phyloP scores from a whole-genome alignment of 2,797 vertebrate genomes.

The Poeciliopsis presidionis region DNA sequence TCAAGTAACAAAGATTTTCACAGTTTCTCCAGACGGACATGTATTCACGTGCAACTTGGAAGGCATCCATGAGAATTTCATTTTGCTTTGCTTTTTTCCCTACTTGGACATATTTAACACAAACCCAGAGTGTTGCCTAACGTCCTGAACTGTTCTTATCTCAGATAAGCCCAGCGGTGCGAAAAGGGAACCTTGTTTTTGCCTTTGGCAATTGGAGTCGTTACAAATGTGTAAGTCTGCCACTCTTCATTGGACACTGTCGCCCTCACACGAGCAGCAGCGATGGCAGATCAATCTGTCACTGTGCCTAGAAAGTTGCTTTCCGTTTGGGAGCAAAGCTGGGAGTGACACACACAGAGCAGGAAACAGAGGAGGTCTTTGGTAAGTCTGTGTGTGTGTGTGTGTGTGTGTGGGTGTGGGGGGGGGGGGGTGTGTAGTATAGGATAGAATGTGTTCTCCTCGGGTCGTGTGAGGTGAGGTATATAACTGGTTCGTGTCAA shows the following conservation, averaged over 20 bases:
- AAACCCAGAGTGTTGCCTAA: not conserved
- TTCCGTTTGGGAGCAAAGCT: conserved; percentile 17
- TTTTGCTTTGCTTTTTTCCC: not conserved
- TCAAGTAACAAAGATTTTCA: conserved; percentile 1
- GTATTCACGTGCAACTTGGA: conserved; percentile 1
- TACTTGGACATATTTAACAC: not conserved
- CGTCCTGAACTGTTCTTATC: conserved; percentile 27
- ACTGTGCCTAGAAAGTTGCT: conserved; percentile 10
- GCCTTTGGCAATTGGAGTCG: conserved; percentile 26
- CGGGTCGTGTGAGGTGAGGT: conserved; percentile 27
- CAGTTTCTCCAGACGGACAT: not conserved
- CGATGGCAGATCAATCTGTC: conserved; percentile 46
- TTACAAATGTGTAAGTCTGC: conserved; percentile 25
- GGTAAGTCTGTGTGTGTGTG: not conserved
- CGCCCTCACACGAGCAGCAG: conserved; percentile 26
- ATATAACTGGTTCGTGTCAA: conserved; percentile 16
- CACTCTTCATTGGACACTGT: conserved; percentile 20
- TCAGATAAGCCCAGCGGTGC: conserved; percentile 40
- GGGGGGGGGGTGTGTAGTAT: not conserved
- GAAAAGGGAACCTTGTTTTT: conserved; percentile 21
- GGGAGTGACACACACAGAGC: conserved; percentile 4
- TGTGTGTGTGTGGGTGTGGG: not conserved
- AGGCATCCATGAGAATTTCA: too few species aligned
- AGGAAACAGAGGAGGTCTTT: conserved; percentile 24
- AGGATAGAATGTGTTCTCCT: conserved; percentile 4